Conservation (phyloP, 2,113 vertebrate species). For the Pteronura brasiliensis region DNA sequence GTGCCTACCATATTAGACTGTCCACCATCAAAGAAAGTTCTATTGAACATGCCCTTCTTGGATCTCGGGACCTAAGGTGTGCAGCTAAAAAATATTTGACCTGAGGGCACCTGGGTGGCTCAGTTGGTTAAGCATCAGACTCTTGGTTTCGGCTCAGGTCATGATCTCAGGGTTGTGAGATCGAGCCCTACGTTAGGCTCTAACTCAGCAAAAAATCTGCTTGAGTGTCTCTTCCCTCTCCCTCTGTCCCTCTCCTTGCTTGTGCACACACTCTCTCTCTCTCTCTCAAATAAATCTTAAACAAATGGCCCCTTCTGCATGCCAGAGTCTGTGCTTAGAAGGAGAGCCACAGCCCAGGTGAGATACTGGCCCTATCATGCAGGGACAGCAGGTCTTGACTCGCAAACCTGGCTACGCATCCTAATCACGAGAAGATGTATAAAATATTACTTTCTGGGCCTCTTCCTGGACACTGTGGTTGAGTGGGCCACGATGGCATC, state of each 20-base stretch:
- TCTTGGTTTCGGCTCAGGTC: background rate
- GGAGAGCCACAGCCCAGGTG: background rate
- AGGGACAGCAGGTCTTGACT: background rate
- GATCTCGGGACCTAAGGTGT: background rate
- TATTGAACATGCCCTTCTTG: background rate
- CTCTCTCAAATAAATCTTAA: background rate
- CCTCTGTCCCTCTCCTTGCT: background rate
- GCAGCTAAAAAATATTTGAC: background rate
- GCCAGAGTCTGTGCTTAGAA: background rate
- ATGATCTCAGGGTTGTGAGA: background rate
- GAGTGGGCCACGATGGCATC: background rate
- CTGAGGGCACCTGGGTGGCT: background rate
- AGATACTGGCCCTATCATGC: background rate
- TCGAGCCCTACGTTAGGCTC: background rate
- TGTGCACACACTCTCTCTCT: background rate
- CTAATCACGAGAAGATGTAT: background rate
- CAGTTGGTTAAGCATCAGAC: background rate
- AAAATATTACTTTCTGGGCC: background rate
- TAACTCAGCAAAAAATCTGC: background rate
- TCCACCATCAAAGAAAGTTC: background rate
- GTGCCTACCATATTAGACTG: background rate
- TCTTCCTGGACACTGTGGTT: background rate
- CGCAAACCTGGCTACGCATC: background rate
- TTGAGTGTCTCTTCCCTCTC: background rate
- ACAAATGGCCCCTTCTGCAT: background rate